These are phyloP conservation scores for Platyura marginata DNA, from an alignment of 1,140 invertebrate species.

Conservation along the genomic window DNA sequence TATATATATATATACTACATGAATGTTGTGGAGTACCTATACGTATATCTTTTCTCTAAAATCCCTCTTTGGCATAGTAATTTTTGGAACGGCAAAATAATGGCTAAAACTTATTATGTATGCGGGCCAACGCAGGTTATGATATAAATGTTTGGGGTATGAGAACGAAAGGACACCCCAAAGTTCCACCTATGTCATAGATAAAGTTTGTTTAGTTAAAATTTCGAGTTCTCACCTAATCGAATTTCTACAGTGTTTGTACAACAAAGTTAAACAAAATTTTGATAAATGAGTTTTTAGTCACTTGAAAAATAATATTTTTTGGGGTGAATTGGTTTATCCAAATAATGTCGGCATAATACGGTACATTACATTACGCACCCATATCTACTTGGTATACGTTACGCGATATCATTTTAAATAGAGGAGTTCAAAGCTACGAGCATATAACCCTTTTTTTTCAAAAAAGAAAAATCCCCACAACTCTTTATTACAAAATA, in stretches of 20 bases:
- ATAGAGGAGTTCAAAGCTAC: no score
- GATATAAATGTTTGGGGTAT: no score
- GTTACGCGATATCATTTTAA: no score
- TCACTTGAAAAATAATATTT: not conserved
- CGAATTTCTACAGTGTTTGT: slow-evolving; percentile 2
- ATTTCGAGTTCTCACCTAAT: slow-evolving; percentile 2
- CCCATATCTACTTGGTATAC: no score
- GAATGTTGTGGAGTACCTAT: no score
- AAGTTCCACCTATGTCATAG: not conserved
- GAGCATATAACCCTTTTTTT: no score
- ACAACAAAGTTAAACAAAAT: slow-evolving; percentile 3
- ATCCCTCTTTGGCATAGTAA: slow-evolving; percentile 2
- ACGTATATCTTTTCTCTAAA: not conserved
- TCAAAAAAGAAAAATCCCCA: no score
- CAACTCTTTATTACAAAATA: no score
- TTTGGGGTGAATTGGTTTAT: no score
- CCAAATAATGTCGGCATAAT: no score
- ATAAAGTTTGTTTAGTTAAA: slow-evolving; percentile 2
- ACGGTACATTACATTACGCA: no score
- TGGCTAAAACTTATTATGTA: slow-evolving; percentile 4
- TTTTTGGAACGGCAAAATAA: slow-evolving; percentile 1
- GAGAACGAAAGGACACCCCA: not conserved
- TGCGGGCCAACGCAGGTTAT: slow-evolving; percentile 2
- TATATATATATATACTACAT: no score
- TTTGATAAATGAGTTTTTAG: slow-evolving; percentile 4